Evolutionary conservation across 2,797 vertebrate species (phyloP), one percentile per base, ranked within the genome.

Genomic region (Coccyzus lansbergi): DNA sequence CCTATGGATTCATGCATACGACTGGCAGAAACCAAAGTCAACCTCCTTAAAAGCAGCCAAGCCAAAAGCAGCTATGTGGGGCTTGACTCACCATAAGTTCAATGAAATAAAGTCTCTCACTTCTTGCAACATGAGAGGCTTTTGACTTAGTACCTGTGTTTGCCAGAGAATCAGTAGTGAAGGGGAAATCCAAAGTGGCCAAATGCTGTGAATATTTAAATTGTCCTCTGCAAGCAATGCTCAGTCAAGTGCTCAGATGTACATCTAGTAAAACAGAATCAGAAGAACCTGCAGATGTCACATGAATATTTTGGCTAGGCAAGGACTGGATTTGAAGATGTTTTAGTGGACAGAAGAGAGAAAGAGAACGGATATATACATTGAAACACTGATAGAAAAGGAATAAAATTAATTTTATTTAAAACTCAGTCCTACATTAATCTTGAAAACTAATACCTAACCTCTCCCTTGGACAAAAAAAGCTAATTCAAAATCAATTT

Each of bases 201-300:
- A 84, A 82, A 69, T 38, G 8, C 7, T 6, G 11, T 22, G 13
- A 78, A 64, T 59, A 51, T 13, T 78, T 83, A 53, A 84, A 55
- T 36, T 7, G 16, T 0, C 0, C 14, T 69, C 0, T 0, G 19
- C 36, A 86, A 65, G 33, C 7, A 86, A 31, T 28, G 52, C 5
- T 85, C 52, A 55, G 17, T 49, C 44, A 68, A 63, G 22, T 52
- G 16, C 15, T 81, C 34, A 28, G 33, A 60, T 19, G 6, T 71
- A 13, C 36, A 17, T 16, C 53, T 2, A 40, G 28, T 68, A 52
- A 83, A 95, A 78, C 2, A 77, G n/a, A 83, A 55, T 18, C 12
- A 38, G 28, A 75, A 86, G 44, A 91, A 88, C 10, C 3, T 60
- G 22, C 33, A 80, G 31, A 24, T 60, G 21, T 56, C 60, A 56